phyloP scores from a whole-genome alignment of 2,888 invertebrate genomes.

The Syrphus vitripennis region DNA sequence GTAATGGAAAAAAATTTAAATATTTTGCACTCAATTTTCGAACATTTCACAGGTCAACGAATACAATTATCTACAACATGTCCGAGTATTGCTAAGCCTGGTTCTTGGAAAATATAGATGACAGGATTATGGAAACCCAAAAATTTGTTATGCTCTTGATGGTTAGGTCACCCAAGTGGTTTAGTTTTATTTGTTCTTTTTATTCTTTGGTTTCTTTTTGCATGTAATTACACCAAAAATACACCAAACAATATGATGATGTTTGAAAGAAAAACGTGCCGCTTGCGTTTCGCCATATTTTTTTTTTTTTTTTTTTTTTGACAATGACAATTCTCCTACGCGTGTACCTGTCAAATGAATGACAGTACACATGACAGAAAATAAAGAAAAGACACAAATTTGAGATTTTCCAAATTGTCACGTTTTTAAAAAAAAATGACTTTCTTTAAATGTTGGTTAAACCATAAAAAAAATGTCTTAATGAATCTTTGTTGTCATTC shows the following conservation, averaged over 20 bases:
- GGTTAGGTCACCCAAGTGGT: conserved; percentile 68
- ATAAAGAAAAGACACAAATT: conserved; percentile 40
- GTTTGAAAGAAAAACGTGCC: conserved; percentile 41
- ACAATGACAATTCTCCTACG: conserved; percentile 12
- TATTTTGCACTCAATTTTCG: conserved; percentile 59
- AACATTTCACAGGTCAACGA: conserved; percentile 61
- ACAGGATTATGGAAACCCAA: conserved; percentile 49
- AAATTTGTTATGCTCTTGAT: background rate
- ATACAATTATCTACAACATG: too few species aligned
- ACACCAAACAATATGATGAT: conserved; percentile 33
- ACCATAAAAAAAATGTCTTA: conserved; percentile 9
- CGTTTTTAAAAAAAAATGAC: conserved; percentile 42
- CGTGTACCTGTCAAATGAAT: conserved; percentile 37
- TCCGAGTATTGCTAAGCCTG: background rate
- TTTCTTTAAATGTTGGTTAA: conserved; percentile 22
- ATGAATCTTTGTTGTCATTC: conserved; percentile 43
- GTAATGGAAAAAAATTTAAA: conserved; percentile 52
- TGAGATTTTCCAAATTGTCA: conserved; percentile 48
- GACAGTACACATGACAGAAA: background rate
- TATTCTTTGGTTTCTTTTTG: conserved; percentile 13
- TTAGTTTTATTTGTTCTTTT: background rate
- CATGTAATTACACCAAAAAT: conserved; percentile 55
- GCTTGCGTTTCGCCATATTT: conserved; percentile 6
- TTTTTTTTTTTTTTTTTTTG: background rate
- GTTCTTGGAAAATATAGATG: conserved; percentile 53